Evolutionary conservation across 2,797 vertebrate genomes (phyloP).

Genomic region (Luscinia luscinia): DNA sequence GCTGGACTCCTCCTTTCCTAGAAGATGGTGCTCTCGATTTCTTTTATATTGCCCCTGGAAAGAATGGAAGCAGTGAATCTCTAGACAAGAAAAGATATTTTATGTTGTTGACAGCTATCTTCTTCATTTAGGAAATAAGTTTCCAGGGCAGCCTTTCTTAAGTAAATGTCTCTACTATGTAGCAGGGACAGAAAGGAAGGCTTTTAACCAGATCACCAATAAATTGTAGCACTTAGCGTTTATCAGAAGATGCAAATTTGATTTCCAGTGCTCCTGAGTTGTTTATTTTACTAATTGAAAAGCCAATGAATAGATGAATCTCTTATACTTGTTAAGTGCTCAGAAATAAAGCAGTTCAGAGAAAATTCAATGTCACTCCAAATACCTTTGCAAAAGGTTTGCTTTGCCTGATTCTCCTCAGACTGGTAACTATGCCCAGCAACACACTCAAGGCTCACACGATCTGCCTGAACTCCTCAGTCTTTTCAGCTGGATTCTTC

Average conservation of each 20-base stretch:
- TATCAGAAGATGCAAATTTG: not conserved
- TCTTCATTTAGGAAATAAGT: not conserved
- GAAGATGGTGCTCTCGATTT: not conserved
- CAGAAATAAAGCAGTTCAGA: not conserved
- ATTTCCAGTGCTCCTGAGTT: not conserved
- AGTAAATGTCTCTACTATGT: not conserved
- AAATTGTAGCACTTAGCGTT: not conserved
- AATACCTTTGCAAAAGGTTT: not conserved
- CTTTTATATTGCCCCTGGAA: not conserved
- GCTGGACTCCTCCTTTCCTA: not conserved
- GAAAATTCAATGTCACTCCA: not conserved
- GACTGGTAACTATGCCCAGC: not conserved
- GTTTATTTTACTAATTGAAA: not conserved
- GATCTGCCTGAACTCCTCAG: not conserved
- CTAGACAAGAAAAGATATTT: not conserved
- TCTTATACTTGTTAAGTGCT: not conserved
- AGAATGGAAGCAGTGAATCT: constrained; percentile 15
- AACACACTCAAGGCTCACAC: not conserved
- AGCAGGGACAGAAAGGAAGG: not conserved
- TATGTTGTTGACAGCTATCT: not conserved
- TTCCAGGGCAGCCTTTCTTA: not conserved
- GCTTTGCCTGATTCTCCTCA: not conserved
- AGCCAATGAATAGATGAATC: not conserved
- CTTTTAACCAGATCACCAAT: not conserved
- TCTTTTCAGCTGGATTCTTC: not conserved